Evolutionary conservation across 2,888 invertebrate species (phyloP).

Genomic region (Diarsia mendica): DNA sequence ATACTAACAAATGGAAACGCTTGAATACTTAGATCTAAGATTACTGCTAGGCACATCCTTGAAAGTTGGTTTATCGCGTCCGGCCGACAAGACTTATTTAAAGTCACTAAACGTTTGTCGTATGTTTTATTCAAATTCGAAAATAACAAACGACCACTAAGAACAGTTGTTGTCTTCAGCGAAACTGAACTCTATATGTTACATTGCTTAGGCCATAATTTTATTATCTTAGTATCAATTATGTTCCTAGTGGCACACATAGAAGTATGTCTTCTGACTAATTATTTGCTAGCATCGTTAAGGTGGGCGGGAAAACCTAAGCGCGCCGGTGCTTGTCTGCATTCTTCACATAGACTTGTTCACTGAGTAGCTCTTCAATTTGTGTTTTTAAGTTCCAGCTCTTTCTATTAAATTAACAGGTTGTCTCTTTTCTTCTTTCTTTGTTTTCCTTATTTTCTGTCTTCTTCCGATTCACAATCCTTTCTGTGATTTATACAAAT

Average conservation of each 20-base stretch:
- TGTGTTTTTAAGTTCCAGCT: conserved; percentile 19
- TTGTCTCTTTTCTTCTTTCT: neutral
- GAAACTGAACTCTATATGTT: neutral
- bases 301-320: conserved; percentile 9
- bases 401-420: conserved; percentile 10
- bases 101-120: conserved; percentile 35
- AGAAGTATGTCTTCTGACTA: neutral
- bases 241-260: neutral
- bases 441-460: neutral
- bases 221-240: neutral
- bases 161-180: conserved; percentile 3
- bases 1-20: conserved; percentile 65
- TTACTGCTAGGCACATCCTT: conserved; percentile 55
- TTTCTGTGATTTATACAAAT: neutral
- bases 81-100: conserved; percentile 40
- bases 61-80: conserved; percentile 53
- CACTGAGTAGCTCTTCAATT: conserved; percentile 4
- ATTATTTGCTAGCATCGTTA: neutral
- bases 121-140: conserved; percentile 50
- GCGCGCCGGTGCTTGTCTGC: neutral
- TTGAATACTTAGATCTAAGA: conserved; percentile 66
- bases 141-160: conserved; percentile 20
- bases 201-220: neutral
- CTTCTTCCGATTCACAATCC: neutral
- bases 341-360: conserved; percentile 9